Conservation (phyloP, 2,797 vertebrate species). For the Erpetoichthys calabaricus region DNA sequence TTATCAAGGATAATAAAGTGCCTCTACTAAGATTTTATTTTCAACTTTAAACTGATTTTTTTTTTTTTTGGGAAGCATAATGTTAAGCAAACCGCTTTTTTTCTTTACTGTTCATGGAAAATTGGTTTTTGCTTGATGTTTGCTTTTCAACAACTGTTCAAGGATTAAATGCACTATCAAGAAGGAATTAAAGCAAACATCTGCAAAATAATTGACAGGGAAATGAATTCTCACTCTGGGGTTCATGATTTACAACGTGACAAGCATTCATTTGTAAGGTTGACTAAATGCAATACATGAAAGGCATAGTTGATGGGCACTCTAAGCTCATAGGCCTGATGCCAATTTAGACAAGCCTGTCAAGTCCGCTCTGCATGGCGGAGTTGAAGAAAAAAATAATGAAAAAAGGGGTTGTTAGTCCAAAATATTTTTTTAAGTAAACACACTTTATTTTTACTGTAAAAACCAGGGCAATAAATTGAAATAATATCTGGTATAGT, state of each 20-base stretch:
- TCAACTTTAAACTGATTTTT: no score
- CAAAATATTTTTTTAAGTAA: not conserved
- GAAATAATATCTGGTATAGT: no score
- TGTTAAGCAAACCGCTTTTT: not conserved
- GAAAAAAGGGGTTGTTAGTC: constrained; percentile 20
- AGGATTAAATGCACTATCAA: constrained; percentile 54
- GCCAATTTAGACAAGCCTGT: constrained; percentile 53
- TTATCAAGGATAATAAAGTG: no score
- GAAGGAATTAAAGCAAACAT: constrained; percentile 59
- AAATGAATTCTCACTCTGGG: constrained; percentile 47
- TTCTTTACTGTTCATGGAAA: constrained; percentile 30
- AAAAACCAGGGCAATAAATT: no score
- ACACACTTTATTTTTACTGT: no score
- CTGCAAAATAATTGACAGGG: constrained; percentile 56
- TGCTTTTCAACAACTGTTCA: constrained; percentile 35
- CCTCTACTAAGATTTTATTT: no score
- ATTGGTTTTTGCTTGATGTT: constrained; percentile 46
- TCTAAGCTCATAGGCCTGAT: constrained; percentile 46
- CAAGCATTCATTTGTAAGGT: constrained; percentile 40
- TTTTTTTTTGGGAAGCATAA: no score
- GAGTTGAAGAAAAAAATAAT: constrained; percentile 15
- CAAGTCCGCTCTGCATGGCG: constrained; percentile 27
- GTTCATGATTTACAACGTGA: constrained; percentile 39
- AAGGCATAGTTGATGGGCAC: constrained; percentile 40
- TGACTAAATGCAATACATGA: constrained; percentile 12